Base-by-base conservation (phyloP, 92 coral and sea anemone genomes). In the Pocillopora grandis region DNA sequence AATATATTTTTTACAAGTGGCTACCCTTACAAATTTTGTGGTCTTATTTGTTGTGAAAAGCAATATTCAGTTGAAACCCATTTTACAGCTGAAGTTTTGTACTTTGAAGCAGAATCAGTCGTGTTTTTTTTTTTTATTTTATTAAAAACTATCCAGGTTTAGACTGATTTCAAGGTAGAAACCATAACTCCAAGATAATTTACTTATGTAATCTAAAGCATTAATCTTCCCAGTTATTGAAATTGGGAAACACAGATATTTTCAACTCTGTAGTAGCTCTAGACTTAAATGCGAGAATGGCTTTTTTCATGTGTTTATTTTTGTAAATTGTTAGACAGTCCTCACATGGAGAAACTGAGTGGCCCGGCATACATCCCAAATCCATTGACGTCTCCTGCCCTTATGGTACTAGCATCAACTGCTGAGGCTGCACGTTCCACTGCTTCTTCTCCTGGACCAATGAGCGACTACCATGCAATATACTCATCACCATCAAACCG, bases 391-490 rank as follows among this genome's bases (percentile, higher is more conserved):
- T 94, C 98, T 10, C 98, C 98, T 57, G 98, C 98, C 57, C 92
- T 94, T 70, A 94, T 94, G 98, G 98, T 94, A 71, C 79, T 94
- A 65, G 98, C 98, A 8, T 94, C 98, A 21, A 94, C 98, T 9
- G 98, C 98, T 2, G 98, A 94, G 85, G 98, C 95, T n/a, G 95
- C 98, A 58, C 87, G 93, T 63, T 86, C 98, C 17, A 84, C 93
- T 4, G 90, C 98, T 10, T 85, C 98, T 33, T 89, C 94, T 17
- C 92, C 97, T 12, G 90, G 95, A n/a, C 84, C 95, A 59, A 67
- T 94, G 79, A 94, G 85, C 85, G 98, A 94, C 73, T 92, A 92
- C 64, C 98, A 92, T 69, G 83, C 98, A 1, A 88, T 88, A 10
- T 94, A 94, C 80, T 92, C 98, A n/a, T 89, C 95, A 10, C 92